Conservation (phyloP, 2,797 vertebrate genomes). For the Enteromius afrohamiltoni region DNA sequence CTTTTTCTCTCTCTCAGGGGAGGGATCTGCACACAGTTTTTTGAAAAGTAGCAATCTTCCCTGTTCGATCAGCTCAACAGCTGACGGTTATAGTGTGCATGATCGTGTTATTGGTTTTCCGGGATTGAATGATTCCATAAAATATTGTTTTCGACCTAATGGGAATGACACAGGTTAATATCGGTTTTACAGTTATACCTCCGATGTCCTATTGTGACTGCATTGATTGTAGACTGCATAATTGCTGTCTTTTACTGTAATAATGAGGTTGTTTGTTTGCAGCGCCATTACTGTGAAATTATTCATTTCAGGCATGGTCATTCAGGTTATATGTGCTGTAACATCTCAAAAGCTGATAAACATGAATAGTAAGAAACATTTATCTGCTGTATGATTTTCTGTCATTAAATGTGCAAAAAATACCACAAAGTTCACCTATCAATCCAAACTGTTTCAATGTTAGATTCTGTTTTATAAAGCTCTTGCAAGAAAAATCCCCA, state of each 20-base stretch:
- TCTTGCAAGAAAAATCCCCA: neutral
- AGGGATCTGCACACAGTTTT: constrained; percentile 34
- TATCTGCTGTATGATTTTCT: neutral
- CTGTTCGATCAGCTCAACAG: constrained; percentile 18
- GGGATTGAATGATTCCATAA: constrained; percentile 53
- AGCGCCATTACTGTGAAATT: constrained; percentile 27
- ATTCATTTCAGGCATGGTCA: neutral
- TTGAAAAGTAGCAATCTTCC: constrained; percentile 35
- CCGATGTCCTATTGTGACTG: constrained; percentile 1
- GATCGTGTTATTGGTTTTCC: constrained; percentile 68
- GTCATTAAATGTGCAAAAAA: neutral
- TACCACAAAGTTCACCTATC: neutral
- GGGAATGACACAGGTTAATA: neutral
- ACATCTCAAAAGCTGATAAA: constrained; percentile 8
- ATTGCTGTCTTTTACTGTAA: constrained; percentile 6
- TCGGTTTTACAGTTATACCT: neutral
- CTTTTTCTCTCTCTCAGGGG: constrained; percentile 42
- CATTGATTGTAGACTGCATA: constrained; percentile 9
- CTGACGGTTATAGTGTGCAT: constrained; percentile 64
- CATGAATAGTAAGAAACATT: neutral
- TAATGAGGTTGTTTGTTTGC: neutral
- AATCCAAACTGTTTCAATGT: neutral
- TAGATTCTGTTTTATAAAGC: constrained; percentile 21
- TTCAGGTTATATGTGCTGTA: constrained; percentile 25
- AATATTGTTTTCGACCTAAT: constrained; percentile 14